Evolutionary conservation across 1,140 invertebrate genomes (phyloP), one percentile per base, ranked within the genome.

Genomic region (Brachionus rubens): DNA sequence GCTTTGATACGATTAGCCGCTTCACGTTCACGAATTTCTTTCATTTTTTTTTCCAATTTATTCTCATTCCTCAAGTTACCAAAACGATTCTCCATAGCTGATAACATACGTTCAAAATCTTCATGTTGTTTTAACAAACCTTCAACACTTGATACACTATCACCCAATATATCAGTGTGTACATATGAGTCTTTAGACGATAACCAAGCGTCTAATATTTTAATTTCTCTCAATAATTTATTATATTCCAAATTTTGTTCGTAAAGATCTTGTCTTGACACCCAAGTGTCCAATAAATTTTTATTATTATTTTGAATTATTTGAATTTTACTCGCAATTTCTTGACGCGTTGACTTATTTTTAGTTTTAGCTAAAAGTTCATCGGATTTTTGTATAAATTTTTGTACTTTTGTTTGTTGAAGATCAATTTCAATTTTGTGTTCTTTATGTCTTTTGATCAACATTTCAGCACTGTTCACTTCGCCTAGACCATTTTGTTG

Each of bases 181-280:
- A 76, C 68, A 54, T 7, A 72, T 9, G n/a, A 21, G 30, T 72
- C 68, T 40, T 72, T 72, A 40, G 68, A 72, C 24, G 68, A 72
- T 14, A 76, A 33, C 72, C 72, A 76, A 43, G 48, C 50, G 10
- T 76, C 72, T 19, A 76, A 59, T 30, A 30, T 19, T 41, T 59
- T 54, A 16, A 76, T 76, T 33, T 76, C 72, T 24, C 46, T 59
- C 21, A 76, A 26, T n/a, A 76, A 19, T 33, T 76, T 59, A 21
- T 72, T 72, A n/a, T 72, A 72, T 33, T 72, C 46, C 19, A 72
- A 41, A 72, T 72, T 72, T 50, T 72, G 46, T 41, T 72, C 68
- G 33, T 72, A 72, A 3, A 72, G 28, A 50, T 54, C 50, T 40
- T 72, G 68, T 48, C 68, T 33, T 33, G 24, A 36, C 16, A 19